phyloP scores from a whole-genome alignment of 2,113 vertebrate genomes.

The Oxyura jamaicensis region DNA sequence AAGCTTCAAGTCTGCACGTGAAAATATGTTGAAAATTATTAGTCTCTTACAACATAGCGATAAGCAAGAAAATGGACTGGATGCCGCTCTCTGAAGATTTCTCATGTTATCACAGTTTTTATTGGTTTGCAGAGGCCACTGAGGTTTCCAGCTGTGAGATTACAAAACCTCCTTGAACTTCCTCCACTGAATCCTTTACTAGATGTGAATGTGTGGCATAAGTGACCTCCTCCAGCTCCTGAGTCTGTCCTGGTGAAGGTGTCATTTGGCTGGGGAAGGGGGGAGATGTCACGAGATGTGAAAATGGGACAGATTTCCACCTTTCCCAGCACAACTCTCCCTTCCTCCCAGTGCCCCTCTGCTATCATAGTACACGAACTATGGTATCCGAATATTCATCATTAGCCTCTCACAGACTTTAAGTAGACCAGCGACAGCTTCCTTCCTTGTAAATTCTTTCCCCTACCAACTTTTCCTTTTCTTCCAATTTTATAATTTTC shows the following conservation, averaged over 20 bases:
- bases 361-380: neutral
- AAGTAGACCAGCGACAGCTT: neutral
- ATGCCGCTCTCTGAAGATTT: neutral
- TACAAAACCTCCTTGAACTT: neutral
- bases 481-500: neutral
- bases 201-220: neutral
- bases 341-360: neutral
- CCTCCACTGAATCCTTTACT: neutral
- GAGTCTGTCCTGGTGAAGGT: neutral
- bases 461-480: neutral
- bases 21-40: neutral
- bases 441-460: neutral
- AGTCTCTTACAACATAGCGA: neutral
- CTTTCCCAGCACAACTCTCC: fast-evolving
- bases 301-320: neutral
- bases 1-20: neutral
- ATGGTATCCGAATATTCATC: neutral
- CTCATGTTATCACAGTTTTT: neutral
- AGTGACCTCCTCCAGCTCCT: fast-evolving
- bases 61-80: neutral
- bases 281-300: neutral
- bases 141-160: neutral
- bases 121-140: neutral
- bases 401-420: neutral
- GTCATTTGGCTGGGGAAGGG: too few species aligned